Evolutionary conservation across 2,113 vertebrate genomes (phyloP).

Genomic region (Hippocampus guttulatus): DNA sequence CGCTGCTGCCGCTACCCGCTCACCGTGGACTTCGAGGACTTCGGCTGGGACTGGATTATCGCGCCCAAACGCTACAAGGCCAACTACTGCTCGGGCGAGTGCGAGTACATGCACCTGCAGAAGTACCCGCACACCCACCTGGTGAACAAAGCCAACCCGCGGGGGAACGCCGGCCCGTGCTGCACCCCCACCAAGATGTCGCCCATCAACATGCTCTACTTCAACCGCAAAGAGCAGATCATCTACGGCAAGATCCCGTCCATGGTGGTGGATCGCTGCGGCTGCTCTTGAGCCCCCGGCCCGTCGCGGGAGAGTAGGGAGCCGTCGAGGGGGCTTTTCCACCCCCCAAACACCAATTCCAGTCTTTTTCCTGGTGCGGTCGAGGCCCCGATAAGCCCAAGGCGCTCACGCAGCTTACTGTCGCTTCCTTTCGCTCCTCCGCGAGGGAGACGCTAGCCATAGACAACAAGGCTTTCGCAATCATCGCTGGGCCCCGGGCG

Average conservation of each 20-base stretch:
- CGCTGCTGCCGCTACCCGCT: conserved; percentile 94
- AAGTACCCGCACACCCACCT: conserved; percentile 97
- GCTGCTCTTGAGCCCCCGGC: conserved; percentile 83
- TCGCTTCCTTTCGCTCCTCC: conserved; percentile 39
- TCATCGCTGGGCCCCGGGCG: not conserved
- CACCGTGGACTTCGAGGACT: conserved; percentile 96
- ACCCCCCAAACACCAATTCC: conserved; percentile 55
- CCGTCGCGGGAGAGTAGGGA: not conserved
- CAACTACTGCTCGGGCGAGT: conserved; percentile 97
- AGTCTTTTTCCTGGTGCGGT: conserved; percentile 70
- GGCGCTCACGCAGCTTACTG: conserved; percentile 41
- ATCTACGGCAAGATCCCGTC: conserved; percentile 97
- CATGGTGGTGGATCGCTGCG: conserved; percentile 98
- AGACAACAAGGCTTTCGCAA: conserved; percentile 5
- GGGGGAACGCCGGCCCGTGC: conserved; percentile 91
- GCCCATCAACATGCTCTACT: conserved; percentile 98
- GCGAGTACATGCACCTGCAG: conserved; percentile 96
- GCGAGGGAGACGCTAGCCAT: conserved; percentile 38
- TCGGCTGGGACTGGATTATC: conserved; percentile 99
- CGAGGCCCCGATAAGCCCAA: conserved; percentile 57
- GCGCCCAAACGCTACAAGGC: conserved; percentile 99
- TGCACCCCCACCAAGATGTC: conserved; percentile 99
- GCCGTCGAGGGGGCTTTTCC: conserved; percentile 32
- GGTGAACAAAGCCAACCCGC: conserved; percentile 92
- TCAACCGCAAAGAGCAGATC: conserved; percentile 95